Evolutionary conservation across 92 coral and sea anemone genomes (phyloP).

Genomic region (Meandrina meandrites): DNA sequence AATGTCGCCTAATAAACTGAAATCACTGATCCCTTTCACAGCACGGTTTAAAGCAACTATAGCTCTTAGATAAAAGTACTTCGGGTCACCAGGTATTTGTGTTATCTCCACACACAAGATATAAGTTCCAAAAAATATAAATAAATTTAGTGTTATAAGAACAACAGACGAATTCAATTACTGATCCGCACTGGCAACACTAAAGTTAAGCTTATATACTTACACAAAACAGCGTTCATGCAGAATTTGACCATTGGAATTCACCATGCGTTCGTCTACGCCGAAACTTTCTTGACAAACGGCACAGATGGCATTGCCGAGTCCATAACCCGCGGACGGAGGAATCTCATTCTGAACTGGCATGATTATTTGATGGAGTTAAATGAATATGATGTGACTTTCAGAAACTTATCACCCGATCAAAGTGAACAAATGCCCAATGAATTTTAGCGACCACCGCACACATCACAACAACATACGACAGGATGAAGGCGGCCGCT

Average conservation of each 20-base stretch:
- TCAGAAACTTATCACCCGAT: neutral
- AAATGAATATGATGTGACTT: neutral
- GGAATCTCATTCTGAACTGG: slow-evolving; percentile 45
- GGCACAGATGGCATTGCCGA: slow-evolving; percentile 92
- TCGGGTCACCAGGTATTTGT: too few species aligned
- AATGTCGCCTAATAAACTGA: too few species aligned
- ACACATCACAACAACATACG: neutral
- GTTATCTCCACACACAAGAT: too few species aligned
- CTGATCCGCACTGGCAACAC: neutral
- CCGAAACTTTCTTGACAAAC: slow-evolving; percentile 97
- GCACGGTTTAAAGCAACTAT: too few species aligned
- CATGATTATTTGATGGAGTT: neutral
- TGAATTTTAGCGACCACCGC: neutral
- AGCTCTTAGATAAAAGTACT: too few species aligned
- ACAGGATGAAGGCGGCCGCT: neutral
- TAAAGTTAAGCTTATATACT: slow-evolving; percentile 36
- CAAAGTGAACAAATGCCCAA: neutral
- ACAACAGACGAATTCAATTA: neutral
- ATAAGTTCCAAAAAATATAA: neutral
- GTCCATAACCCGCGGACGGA: slow-evolving; percentile 54
- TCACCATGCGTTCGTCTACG: slow-evolving; percentile 98
- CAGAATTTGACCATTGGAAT: slow-evolving; percentile 98
- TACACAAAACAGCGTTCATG: slow-evolving; percentile 98
- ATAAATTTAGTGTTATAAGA: too few species aligned
- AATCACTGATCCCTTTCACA: neutral